Conservation (phyloP, 2,797 vertebrate species). For the Gephyroberyx darwinii region DNA sequence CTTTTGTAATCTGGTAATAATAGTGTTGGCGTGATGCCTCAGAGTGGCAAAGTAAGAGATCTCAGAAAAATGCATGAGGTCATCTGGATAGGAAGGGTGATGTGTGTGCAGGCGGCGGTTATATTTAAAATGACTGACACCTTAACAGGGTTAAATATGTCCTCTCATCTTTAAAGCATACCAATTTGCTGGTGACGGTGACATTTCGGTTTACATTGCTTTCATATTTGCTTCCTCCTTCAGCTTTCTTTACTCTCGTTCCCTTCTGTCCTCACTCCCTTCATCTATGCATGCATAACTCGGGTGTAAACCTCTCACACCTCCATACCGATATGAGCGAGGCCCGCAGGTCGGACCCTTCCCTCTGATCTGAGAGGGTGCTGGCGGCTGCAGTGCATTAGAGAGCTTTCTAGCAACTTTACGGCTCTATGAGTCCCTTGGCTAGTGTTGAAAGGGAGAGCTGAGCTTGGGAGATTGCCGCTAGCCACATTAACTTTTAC, state of each 20-base stretch:
- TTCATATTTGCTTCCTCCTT: not conserved
- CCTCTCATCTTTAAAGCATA: slow-evolving; percentile 6
- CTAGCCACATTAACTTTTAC: slow-evolving; percentile 58
- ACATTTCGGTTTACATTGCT: slow-evolving; percentile 19
- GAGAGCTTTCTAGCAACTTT: slow-evolving; percentile 55
- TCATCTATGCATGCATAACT: slow-evolving; percentile 37
- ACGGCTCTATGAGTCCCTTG: slow-evolving; percentile 49
- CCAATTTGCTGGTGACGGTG: slow-evolving; percentile 3
- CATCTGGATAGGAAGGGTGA: slow-evolving; percentile 37
- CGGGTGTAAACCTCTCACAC: slow-evolving; percentile 31
- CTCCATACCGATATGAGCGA: slow-evolving; percentile 46
- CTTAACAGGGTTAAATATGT: not conserved
- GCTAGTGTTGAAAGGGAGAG: slow-evolving; percentile 59
- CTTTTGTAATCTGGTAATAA: slow-evolving; percentile 60
- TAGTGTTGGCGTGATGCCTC: slow-evolving; percentile 53
- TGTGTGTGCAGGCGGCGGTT: slow-evolving; percentile 21
- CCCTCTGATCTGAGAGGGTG: slow-evolving; percentile 47
- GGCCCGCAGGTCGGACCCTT: slow-evolving; percentile 30
- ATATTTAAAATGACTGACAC: slow-evolving; percentile 19
- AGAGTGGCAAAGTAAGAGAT: slow-evolving; percentile 28
- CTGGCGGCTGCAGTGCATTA: slow-evolving; percentile 38
- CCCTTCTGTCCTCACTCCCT: slow-evolving; percentile 16
- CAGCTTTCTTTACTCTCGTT: slow-evolving; percentile 20
- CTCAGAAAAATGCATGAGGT: slow-evolving; percentile 43
- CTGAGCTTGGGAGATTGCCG: slow-evolving; percentile 50